A percentile compares a stretch with the other conserved stretches of the same genome.
These are phyloP conservation scores for Adrianichthys oophorus DNA, from an alignment of 2,797 vertebrate species.

Conservation along the genomic window DNA sequence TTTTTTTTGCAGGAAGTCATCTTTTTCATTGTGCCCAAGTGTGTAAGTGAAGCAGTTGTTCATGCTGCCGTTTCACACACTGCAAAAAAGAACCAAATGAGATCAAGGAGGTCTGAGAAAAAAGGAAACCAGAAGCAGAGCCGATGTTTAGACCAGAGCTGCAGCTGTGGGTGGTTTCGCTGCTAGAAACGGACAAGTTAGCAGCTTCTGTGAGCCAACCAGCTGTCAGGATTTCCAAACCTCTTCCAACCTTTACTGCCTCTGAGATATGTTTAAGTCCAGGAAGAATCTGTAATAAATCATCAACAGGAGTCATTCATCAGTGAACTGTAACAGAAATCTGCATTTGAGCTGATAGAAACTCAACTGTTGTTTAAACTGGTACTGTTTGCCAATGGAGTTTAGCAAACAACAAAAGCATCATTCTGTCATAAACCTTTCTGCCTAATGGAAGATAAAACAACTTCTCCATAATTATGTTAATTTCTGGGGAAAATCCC, in stretches of 20 bases:
- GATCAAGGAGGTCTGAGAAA: background rate
- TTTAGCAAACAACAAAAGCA: too few species aligned
- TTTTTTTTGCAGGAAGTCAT: background rate
- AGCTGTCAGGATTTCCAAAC: background rate
- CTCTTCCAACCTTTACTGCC: background rate
- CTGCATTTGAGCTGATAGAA: too few species aligned
- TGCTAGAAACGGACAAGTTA: constrained; percentile 2
- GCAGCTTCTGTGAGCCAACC: constrained; percentile 6
- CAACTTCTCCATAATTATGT: too few species aligned
- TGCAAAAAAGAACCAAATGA: background rate
- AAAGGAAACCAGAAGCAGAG: constrained; percentile 1
- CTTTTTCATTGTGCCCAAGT: background rate
- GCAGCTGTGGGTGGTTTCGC: constrained; percentile 1
- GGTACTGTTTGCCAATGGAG: too few species aligned
- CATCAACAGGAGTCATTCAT: constrained; percentile 9
- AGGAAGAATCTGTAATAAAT: constrained; percentile 23
- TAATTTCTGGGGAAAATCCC: too few species aligned
- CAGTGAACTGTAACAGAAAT: background rate
- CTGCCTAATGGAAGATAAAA: too few species aligned
- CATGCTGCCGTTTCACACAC: background rate
- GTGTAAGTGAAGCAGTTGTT: background rate
- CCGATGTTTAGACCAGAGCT: background rate
- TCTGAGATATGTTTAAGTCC: constrained; percentile 16
- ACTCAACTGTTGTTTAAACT: too few species aligned
- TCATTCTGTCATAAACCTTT: too few species aligned